Evolutionary conservation across 2,888 invertebrate species (phyloP).

Genomic region (Lobophora halterata): DNA sequence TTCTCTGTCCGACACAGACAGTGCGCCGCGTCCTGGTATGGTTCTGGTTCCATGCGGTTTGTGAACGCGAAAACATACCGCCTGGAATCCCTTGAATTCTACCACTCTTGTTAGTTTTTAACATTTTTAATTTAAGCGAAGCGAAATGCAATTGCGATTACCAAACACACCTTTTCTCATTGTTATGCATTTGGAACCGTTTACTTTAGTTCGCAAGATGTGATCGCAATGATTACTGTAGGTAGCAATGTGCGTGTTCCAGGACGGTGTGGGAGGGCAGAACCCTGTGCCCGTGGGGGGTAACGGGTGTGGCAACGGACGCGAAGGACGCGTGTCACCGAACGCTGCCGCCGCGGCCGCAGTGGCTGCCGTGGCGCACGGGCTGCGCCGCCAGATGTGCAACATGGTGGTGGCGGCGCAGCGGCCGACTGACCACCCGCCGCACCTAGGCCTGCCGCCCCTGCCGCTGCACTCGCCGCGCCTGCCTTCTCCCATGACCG

Average conservation of each 20-base stretch:
- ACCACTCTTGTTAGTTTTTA: too few relatives aligned
- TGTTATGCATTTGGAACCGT: neutral
- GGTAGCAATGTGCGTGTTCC: slow-evolving; percentile 54
- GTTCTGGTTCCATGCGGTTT: neutral
- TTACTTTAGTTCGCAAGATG: slow-evolving; percentile 5
- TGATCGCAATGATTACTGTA: slow-evolving; percentile 31
- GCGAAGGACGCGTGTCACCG: slow-evolving; percentile 77
- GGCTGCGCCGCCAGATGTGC: slow-evolving; percentile 92
- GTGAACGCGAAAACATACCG: too few relatives aligned
- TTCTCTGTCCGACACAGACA: neutral
- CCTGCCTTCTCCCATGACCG: slow-evolving; percentile 78
- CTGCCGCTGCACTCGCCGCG: slow-evolving; percentile 67
- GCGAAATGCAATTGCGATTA: slow-evolving; percentile 49
- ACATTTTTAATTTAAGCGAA: slow-evolving; percentile 33
- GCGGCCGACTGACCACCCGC: slow-evolving; percentile 65
- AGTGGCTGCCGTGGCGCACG: slow-evolving; percentile 92
- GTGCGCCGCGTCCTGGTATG: neutral
- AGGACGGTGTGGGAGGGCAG: slow-evolving; percentile 80
- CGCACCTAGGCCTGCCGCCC: slow-evolving; percentile 73
- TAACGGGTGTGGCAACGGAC: slow-evolving; percentile 78
- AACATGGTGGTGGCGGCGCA: slow-evolving; percentile 85
- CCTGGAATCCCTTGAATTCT: too few relatives aligned
- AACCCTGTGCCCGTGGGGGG: slow-evolving; percentile 73
- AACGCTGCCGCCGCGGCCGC: slow-evolving; percentile 90
- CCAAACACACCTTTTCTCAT: slow-evolving; percentile 11